phyloP scores from a whole-genome alignment of 1,140 invertebrate species.

The Glossosoma conforme region DNA sequence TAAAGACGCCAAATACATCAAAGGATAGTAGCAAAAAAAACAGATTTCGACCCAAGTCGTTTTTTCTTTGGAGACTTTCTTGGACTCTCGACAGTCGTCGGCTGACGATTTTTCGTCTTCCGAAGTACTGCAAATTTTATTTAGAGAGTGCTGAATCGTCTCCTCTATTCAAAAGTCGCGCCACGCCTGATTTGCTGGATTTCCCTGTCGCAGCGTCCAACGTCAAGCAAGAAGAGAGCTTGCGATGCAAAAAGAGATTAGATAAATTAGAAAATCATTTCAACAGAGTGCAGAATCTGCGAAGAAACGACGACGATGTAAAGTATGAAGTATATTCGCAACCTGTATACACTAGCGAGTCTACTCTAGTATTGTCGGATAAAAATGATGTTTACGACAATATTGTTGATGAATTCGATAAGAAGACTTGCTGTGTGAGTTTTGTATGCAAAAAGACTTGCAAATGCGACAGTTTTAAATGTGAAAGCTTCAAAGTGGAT shows the following conservation, averaged over 20 bases:
- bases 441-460: too few relatives aligned
- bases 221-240: constrained; percentile 37
- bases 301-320: constrained; percentile 2
- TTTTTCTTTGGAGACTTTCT: constrained; percentile 49
- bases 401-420: too few relatives aligned
- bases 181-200: constrained; percentile 44
- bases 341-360: constrained; percentile 20
- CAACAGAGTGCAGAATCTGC: constrained; percentile 40
- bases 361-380: constrained; percentile 15
- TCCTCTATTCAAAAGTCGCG: constrained; percentile 40
- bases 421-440: too few relatives aligned
- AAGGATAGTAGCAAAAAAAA: constrained; percentile 43
- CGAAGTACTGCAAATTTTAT: constrained; percentile 49
- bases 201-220: constrained; percentile 44
- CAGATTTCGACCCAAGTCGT: constrained; percentile 43
- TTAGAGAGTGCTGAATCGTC: constrained; percentile 49
- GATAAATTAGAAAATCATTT: constrained; percentile 49
- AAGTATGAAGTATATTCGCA: constrained; percentile 21
- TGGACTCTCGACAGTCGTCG: constrained; percentile 47
- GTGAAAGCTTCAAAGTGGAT: too few relatives aligned
- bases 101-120: constrained; percentile 49
- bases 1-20: not conserved
- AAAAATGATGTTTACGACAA: too few relatives aligned
- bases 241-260: constrained; percentile 42
- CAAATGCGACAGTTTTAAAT: too few relatives aligned